These are phyloP conservation scores for Helicoverpa armigera DNA, from an alignment of 1,140 invertebrate species.

Conservation along the genomic window DNA sequence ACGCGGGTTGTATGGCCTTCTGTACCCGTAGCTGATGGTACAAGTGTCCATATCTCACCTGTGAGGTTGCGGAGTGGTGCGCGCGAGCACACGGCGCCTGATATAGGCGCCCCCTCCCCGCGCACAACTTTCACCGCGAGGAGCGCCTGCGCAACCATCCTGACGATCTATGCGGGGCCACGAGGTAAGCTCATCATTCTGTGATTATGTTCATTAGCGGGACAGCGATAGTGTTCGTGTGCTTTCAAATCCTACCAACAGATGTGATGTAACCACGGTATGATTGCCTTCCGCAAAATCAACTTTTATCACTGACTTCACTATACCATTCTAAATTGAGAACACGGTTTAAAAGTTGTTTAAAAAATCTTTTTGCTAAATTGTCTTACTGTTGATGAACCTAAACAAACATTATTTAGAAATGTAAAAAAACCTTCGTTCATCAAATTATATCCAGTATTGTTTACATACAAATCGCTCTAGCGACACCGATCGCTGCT, in stretches of 20 bases:
- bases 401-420: too few species aligned
- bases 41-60: conserved; percentile 66
- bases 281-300: neutral
- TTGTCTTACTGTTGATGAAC: neutral
- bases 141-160: conserved; percentile 69
- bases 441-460: too few species aligned
- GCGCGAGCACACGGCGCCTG: conserved; percentile 67
- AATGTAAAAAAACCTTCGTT: too few species aligned
- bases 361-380: neutral
- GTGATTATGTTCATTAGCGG: conserved; percentile 24
- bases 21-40: conserved; percentile 7
- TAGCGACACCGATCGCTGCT: neutral
- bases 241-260: neutral
- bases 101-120: conserved; percentile 69
- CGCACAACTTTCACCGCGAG: conserved; percentile 72
- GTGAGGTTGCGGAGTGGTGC: conserved; percentile 71
- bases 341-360: too few species aligned
- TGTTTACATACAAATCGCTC: neutral
- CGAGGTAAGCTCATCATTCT: conserved; percentile 59
- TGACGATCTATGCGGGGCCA: conserved; percentile 61
- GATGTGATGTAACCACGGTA: neutral
- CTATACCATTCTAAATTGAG: too few species aligned
- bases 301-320: neutral
- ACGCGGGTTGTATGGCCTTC: conserved; percentile 27
- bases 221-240: neutral